Conservation (phyloP, 2,113 vertebrate genomes). For the Phyllopteryx taeniolatus region DNA sequence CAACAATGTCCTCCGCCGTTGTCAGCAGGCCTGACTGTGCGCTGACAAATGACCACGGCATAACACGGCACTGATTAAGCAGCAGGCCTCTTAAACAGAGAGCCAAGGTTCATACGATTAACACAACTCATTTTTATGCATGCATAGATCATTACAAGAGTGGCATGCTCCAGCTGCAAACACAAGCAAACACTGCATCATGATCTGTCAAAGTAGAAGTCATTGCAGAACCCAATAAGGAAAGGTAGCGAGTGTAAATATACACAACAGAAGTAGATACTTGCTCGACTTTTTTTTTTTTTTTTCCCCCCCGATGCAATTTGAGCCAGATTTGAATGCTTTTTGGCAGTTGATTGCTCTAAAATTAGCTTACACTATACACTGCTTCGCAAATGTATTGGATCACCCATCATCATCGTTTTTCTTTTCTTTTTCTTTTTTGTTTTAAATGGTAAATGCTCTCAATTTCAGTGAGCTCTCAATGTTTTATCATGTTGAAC, state of each 20-base stretch:
- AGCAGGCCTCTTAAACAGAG: conserved; percentile 59
- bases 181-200: conserved; percentile 46
- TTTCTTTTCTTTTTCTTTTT: background rate
- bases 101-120: conserved; percentile 58
- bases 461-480: too few species aligned
- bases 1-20: conserved; percentile 31
- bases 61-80: conserved; percentile 72
- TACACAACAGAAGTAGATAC: conserved; percentile 7
- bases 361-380: background rate
- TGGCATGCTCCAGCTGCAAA: conserved; percentile 49
- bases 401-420: too few species aligned
- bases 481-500: background rate
- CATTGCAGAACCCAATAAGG: conserved; percentile 21
- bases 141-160: conserved; percentile 60
- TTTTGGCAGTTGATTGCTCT: too few species aligned
- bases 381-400: background rate
- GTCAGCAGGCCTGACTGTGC: conserved; percentile 41
- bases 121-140: conserved; percentile 71
- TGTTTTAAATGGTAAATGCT: background rate
- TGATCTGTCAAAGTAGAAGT: conserved; percentile 51
- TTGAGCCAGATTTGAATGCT: background rate
- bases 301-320: background rate
- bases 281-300: conserved; percentile 12
- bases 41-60: conserved; percentile 55
- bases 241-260: conserved; percentile 7